phyloP scores from a whole-genome alignment of 2,113 vertebrate genomes.

The Chamaetylas fuelleborni region DNA sequence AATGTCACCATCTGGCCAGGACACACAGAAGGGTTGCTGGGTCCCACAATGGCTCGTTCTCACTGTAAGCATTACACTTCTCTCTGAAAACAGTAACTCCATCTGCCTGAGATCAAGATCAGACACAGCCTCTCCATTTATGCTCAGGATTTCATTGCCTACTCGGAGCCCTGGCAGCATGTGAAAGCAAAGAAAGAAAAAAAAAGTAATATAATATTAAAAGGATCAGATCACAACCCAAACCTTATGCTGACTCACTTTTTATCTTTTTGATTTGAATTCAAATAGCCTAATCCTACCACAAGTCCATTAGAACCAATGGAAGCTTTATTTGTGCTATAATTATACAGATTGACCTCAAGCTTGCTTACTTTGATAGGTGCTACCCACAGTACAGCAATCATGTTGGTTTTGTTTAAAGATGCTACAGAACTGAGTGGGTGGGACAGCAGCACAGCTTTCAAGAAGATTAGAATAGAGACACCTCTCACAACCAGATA shows the following conservation, averaged over 20 bases:
- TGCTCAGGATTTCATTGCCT: slow-evolving; percentile 87
- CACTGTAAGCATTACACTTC: slow-evolving; percentile 81
- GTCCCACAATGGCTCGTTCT: slow-evolving; percentile 47
- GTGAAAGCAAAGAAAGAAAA: not conserved
- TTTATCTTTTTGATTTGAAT: not conserved
- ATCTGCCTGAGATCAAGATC: slow-evolving; percentile 86
- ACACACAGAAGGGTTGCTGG: slow-evolving; percentile 41
- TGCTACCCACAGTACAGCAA: not conserved
- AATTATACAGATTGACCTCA: not conserved
- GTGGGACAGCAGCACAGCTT: not conserved
- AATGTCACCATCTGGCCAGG: slow-evolving; percentile 60
- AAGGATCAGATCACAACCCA: not conserved
- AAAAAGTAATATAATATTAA: not conserved
- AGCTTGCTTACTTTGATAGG: not conserved
- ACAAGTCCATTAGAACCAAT: not conserved
- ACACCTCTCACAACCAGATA: not conserved
- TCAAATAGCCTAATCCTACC: not conserved
- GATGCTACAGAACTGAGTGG: not conserved
- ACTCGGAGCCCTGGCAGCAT: slow-evolving; percentile 79
- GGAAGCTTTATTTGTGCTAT: not conserved
- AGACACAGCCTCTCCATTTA: slow-evolving; percentile 85
- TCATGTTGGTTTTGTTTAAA: not conserved
- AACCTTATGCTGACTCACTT: not conserved
- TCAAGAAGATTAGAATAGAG: not conserved
- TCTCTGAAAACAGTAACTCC: slow-evolving; percentile 86